phyloP scores from a whole-genome alignment of 2,888 invertebrate genomes.

The Caenorhabditis virilis region DNA sequence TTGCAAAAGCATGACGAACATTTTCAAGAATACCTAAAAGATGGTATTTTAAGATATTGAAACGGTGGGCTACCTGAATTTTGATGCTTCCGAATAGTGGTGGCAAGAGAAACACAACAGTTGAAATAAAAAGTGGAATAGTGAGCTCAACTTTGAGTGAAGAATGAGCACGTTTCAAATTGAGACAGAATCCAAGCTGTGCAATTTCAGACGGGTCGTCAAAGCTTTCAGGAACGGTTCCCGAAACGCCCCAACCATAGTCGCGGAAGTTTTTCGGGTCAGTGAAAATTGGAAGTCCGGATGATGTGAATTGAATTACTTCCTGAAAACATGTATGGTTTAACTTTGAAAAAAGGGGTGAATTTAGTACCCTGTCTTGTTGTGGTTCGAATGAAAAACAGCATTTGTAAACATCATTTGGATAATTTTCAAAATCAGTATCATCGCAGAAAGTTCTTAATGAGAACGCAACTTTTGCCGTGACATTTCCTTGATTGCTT shows the following conservation, averaged over 20 bases:
- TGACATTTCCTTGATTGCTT: constrained; percentile 61
- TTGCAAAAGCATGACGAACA: constrained; percentile 65
- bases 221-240: constrained; percentile 60
- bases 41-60: no score
- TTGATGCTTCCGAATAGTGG: constrained; percentile 62
- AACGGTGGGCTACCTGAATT: no score
- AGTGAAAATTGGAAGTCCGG: constrained; percentile 66
- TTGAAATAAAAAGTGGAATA: constrained; percentile 58
- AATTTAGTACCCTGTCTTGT: constrained; percentile 41
- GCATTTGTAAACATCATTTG: constrained; percentile 67
- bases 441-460: constrained; percentile 67
- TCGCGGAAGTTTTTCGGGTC: constrained; percentile 68
- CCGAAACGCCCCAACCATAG: constrained; percentile 65
- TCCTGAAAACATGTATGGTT: constrained; percentile 40
- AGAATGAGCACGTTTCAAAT: constrained; percentile 63
- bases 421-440: constrained; percentile 65
- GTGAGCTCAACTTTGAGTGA: constrained; percentile 62
- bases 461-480: constrained; percentile 65
- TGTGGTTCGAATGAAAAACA: constrained; percentile 65
- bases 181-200: constrained; percentile 65
- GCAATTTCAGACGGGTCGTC: constrained; percentile 60
- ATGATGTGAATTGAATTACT: constrained; percentile 61
- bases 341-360: background rate
- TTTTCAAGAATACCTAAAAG: constrained; percentile 57
- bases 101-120: constrained; percentile 62